Conservation (phyloP, 2,113 vertebrate species). For the Lepidothrix coronata region DNA sequence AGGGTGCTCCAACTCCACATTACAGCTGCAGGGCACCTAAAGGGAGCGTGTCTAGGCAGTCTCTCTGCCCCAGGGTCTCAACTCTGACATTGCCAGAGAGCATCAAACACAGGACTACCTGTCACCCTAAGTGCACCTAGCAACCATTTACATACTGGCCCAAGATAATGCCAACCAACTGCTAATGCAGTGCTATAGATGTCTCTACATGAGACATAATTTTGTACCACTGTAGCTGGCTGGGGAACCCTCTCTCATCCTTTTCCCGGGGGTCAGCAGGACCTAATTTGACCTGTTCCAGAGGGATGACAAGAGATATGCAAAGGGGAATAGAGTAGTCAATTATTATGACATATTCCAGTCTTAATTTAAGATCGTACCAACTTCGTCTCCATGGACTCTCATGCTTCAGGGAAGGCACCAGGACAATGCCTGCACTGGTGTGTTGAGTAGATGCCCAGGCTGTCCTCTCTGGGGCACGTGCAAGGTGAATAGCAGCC, state of each 20-base stretch:
- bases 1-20: background rate
- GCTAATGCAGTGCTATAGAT: background rate
- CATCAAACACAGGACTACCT: background rate
- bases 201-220: background rate
- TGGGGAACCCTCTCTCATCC: background rate
- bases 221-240: background rate
- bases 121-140: background rate
- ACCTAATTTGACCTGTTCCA: background rate
- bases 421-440: background rate
- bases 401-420: background rate
- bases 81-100: background rate
- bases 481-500: background rate
- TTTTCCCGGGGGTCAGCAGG: background rate
- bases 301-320: background rate
- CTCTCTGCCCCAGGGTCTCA: background rate
- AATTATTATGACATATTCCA: background rate
- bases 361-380: background rate
- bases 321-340: background rate
- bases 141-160: background rate
- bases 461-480: background rate
- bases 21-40: background rate
- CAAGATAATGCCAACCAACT: background rate
- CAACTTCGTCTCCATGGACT: background rate
- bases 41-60: accelerated
- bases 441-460: background rate